phyloP scores from a whole-genome alignment of 2,797 vertebrate species.

The Balearica regulorum region DNA sequence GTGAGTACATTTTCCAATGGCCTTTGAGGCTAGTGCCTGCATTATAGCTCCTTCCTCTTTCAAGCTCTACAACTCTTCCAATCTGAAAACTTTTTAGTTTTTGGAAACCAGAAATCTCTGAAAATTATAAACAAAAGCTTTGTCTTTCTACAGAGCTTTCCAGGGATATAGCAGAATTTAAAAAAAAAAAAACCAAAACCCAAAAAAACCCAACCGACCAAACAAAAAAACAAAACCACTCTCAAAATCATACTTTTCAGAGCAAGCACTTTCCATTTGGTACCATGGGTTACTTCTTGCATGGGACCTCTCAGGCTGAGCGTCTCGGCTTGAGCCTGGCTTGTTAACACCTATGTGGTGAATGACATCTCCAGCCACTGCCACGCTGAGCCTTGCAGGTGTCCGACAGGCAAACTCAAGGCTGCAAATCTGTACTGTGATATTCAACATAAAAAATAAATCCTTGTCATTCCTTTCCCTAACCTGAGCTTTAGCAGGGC shows the following conservation, averaged over 20 bases:
- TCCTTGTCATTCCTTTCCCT: not conserved
- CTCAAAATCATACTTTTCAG: not conserved
- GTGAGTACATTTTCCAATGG: not conserved
- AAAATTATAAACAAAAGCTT: not conserved
- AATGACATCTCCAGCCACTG: not conserved
- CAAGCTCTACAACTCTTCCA: not conserved
- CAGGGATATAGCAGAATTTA: not conserved
- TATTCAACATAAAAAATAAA: not conserved
- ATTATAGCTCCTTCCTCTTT: not conserved
- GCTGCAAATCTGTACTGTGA: not conserved
- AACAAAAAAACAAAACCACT: not conserved
- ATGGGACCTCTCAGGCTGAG: not conserved
- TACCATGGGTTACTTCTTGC: not conserved
- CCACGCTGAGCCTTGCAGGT: not conserved
- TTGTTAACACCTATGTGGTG: not conserved
- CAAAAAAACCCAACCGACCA: not conserved
- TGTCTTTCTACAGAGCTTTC: not conserved
- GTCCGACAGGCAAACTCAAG: not conserved
- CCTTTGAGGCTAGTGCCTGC: not conserved
- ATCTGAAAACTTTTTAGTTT: not conserved
- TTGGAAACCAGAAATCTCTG: not conserved
- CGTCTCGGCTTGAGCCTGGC: not conserved
- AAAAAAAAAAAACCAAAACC: not conserved
- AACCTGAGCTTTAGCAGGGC: not conserved
- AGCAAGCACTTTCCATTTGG: not conserved